Conservation (phyloP, 2,888 invertebrate species). For the Epinotia nisella region DNA sequence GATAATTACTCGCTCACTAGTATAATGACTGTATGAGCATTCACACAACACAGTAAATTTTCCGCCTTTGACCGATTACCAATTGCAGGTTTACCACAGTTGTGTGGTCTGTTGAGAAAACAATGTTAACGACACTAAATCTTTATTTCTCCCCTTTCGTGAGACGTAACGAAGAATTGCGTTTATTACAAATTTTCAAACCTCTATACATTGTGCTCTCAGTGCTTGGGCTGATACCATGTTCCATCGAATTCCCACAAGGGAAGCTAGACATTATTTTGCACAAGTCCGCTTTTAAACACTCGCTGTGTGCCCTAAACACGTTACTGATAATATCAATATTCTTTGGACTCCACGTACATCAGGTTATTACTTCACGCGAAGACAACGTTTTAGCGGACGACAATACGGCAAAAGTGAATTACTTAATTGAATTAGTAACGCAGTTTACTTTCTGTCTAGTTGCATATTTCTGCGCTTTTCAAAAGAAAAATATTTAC, state of each 20-base stretch:
- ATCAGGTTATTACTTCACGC: not conserved
- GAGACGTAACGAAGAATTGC: conserved; percentile 16
- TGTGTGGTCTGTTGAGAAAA: no score
- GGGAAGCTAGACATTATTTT: conserved; percentile 7
- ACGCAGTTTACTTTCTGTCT: conserved; percentile 24
- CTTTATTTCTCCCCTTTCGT: conserved; percentile 31
- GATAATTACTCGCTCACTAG: conserved; percentile 6
- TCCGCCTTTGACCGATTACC: not conserved
- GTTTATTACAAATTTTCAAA: conserved; percentile 32
- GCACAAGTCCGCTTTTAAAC: conserved; percentile 4
- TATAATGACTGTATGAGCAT: conserved; percentile 2
- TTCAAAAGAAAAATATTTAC: conserved; percentile 17
- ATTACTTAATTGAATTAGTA: conserved; percentile 19
- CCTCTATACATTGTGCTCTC: conserved; percentile 25
- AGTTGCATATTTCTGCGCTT: conserved; percentile 18
- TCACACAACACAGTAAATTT: not conserved
- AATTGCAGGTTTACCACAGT: not conserved
- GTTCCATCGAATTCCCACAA: conserved; percentile 17
- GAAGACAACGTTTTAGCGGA: not conserved
- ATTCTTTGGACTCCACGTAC: conserved; percentile 24
- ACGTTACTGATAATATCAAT: not conserved
- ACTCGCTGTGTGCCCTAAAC: not conserved
- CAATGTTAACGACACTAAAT: conserved; percentile 17
- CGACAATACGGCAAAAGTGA: conserved; percentile 3
- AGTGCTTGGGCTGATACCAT: conserved; percentile 26